Evolutionary conservation across 1,140 invertebrate species (phyloP).

Genomic region (Neodiprion virginianus): DNA sequence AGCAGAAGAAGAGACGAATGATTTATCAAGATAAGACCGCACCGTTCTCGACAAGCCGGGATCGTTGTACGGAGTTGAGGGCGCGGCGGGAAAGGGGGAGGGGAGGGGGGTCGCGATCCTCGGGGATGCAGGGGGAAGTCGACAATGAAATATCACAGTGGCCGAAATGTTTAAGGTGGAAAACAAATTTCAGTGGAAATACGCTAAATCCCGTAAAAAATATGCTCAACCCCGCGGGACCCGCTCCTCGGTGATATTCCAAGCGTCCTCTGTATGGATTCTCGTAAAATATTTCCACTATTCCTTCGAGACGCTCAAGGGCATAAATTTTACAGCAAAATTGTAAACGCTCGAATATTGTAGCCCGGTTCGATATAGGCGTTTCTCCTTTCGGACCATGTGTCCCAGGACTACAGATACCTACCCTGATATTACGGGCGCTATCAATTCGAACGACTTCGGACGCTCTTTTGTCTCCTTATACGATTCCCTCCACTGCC

Average conservation of each 20-base stretch:
- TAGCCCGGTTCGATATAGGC: background rate
- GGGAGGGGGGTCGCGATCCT: background rate
- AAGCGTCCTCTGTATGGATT: background rate
- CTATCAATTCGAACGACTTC: no score
- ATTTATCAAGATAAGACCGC: slow-evolving; percentile 7
- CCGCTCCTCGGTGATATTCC: background rate
- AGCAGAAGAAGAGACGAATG: slow-evolving; percentile 4
- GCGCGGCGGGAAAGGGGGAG: background rate
- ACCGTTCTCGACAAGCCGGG: background rate
- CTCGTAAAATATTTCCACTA: slow-evolving; percentile 4
- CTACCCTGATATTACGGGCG: no score
- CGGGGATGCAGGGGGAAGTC: background rate
- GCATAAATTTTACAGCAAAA: background rate
- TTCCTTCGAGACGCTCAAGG: background rate
- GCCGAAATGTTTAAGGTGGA: slow-evolving; percentile 4
- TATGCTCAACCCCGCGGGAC: background rate
- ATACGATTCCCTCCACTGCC: no score
- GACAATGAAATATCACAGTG: slow-evolving; percentile 5
- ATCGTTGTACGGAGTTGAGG: background rate
- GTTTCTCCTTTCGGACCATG: background rate
- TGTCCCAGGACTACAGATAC: no score
- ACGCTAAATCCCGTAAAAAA: slow-evolving; percentile 7
- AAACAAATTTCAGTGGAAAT: slow-evolving; percentile 7
- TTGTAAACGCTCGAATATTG: background rate
- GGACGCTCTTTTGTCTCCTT: no score